Percentiles rank a stretch among this genome's conserved stretches.
Conservation (phyloP, 2,797 vertebrate genomes). For the Oreochromis grahami region DNA sequence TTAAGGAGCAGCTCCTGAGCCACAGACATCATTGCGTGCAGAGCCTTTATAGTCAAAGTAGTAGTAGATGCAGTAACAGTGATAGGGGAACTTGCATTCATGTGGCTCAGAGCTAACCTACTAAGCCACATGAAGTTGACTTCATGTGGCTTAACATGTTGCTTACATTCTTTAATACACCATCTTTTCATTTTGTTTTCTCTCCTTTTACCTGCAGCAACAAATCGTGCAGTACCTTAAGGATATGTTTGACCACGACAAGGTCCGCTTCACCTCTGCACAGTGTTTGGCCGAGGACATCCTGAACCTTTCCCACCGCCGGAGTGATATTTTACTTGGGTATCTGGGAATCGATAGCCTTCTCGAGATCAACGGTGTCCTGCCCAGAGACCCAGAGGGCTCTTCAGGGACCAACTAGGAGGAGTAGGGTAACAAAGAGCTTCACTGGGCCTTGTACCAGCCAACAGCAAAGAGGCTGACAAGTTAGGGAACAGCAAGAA, state of each 20-base stretch:
- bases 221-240: conserved; percentile 97
- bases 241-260: conserved; percentile 98
- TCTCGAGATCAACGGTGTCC: conserved; percentile 80
- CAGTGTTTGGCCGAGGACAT: conserved; percentile 90
- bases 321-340: conserved; percentile 91
- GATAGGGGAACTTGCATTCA: not conserved
- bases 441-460: not conserved
- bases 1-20: not conserved
- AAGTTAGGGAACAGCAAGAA: not conserved
- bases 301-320: conserved; percentile 90
- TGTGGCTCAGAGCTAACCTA: not conserved
- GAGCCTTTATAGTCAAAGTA: not conserved
- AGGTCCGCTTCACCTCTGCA: conserved; percentile 89
- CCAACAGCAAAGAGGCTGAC: not conserved
- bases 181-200: not conserved
- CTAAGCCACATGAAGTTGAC: not conserved
- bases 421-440: not conserved
- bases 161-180: not conserved
- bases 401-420: conserved; percentile 20
- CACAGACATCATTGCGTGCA: not conserved
- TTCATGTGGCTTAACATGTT: not conserved
- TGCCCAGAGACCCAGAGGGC: conserved; percentile 59
- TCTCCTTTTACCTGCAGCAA: conserved; percentile 76
- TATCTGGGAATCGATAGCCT: conserved; percentile 83
- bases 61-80: not conserved